A percentile compares a stretch with the other conserved stretches of the same genome.
Evolutionary conservation across 2,888 invertebrate genomes (phyloP).

Genomic region (Leptinotarsa peninsularis): DNA sequence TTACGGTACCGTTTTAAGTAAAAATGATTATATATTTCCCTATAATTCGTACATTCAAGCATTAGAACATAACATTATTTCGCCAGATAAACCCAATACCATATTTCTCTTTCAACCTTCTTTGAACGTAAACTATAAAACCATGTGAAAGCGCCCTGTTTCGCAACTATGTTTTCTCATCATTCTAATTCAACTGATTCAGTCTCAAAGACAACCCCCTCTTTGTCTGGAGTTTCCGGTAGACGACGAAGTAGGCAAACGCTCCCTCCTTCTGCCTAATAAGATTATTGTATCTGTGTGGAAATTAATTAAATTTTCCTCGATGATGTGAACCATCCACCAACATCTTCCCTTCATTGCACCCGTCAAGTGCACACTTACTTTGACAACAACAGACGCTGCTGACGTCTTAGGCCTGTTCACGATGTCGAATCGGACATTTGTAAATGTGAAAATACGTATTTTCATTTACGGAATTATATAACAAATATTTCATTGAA

Average conservation of each 20-base stretch:
- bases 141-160: no score
- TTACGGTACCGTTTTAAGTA: no score
- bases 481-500: background rate
- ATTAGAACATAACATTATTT: no score
- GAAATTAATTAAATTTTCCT: conserved; percentile 60
- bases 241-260: conserved; percentile 19
- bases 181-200: no score
- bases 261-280: conserved; percentile 49
- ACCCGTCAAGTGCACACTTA: conserved; percentile 58
- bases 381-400: conserved; percentile 54
- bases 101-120: no score
- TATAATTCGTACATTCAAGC: no score
- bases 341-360: conserved; percentile 60
- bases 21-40: no score
- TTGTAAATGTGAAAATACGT: conserved; percentile 14
- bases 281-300: conserved; percentile 60
- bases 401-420: conserved; percentile 50
- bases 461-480: background rate
- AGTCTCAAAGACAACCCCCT: background rate
- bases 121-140: no score
- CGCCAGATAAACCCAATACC: no score
- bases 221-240: conserved; percentile 25
- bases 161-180: no score
- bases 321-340: conserved; percentile 39
- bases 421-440: conserved; percentile 31